Evolutionary conservation across 2,888 invertebrate genomes (phyloP), one percentile per base, ranked within the genome.

Genomic region (Polyploca ridens): DNA sequence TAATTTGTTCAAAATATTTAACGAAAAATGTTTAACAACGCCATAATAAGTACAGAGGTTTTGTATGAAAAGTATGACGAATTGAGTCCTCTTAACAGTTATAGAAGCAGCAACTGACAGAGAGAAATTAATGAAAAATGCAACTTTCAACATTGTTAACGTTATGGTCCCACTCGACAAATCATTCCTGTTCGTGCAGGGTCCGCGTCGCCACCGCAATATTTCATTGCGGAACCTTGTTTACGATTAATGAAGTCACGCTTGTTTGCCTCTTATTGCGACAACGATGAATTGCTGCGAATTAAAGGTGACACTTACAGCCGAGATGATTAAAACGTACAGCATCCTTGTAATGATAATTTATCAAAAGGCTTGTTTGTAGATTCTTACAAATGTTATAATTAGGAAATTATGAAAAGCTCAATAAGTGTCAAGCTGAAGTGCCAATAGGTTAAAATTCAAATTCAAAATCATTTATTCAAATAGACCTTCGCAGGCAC

Each of bases 191-290:
- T n/a, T 14, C 10, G 0, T n/a, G 8, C 54, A 19, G 54, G 10
- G 16, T 19, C 54, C 19, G 54, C 41, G 16, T 19, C 54, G 16
- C 8, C 54, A 19, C 46, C n/a, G 54, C 66, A 64, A 69, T 67
- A 64, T 67, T 73, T 71, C 62, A 66, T 0, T 63, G 64, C 64
- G 66, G 65, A 71, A 73, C 69, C 70, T 66, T 72, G 72, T 72
- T 72, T 65, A 69, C 69, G 66, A 72, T 74, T 69, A 74, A 72
- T 74, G 70, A 68, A 71, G 66, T 69, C 69, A 65, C 74, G 69
- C 70, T 70, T 71, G 71, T 70, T 69, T 68, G 69, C 68, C 69
- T 66, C 62, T 67, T 66, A 54, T 54, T 54, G 19, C 54, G 54
- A 54, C 54, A 54, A 14, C 7, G 6, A 54, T 19, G 54, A 54